These are phyloP conservation scores for Rotaria macrura DNA, from an alignment of 2,888 invertebrate species.

Conservation along the genomic window DNA sequence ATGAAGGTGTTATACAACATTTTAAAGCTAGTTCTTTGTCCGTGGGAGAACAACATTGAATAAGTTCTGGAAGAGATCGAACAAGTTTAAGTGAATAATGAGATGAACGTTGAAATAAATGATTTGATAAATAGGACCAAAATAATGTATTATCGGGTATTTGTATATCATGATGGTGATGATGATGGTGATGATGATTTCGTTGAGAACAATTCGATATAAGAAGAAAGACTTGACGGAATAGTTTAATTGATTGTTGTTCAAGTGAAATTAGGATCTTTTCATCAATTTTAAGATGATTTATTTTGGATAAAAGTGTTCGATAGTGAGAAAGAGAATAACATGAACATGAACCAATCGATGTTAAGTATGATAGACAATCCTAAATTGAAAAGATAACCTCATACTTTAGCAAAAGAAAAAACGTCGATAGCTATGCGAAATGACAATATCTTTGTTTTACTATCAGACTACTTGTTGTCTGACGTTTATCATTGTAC, in stretches of 20 bases:
- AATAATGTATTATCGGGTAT: neutral
- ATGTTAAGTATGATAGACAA: neutral
- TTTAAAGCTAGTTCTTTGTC: neutral
- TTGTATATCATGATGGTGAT: neutral
- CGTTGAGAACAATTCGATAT: neutral
- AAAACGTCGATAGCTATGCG: no score
- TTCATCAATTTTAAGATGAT: neutral
- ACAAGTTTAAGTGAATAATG: neutral
- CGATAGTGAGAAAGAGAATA: conserved; percentile 5
- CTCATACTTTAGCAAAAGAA: neutral
- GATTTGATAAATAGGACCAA: neutral
- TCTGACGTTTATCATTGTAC: no score
- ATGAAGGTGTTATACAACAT: neutral
- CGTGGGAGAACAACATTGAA: neutral
- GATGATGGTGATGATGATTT: neutral
- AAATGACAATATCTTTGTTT: no score
- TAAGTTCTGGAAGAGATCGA: neutral
- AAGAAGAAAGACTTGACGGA: neutral
- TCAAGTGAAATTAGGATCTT: neutral
- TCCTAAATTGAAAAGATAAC: neutral
- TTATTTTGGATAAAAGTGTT: neutral
- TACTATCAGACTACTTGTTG: no score
- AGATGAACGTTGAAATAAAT: conserved; percentile 15
- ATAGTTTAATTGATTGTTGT: neutral
- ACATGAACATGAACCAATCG: neutral